Evolutionary conservation across 2,113 vertebrate genomes (phyloP), one percentile per base, ranked within the genome.

Genomic region (Pandion haliaetus): DNA sequence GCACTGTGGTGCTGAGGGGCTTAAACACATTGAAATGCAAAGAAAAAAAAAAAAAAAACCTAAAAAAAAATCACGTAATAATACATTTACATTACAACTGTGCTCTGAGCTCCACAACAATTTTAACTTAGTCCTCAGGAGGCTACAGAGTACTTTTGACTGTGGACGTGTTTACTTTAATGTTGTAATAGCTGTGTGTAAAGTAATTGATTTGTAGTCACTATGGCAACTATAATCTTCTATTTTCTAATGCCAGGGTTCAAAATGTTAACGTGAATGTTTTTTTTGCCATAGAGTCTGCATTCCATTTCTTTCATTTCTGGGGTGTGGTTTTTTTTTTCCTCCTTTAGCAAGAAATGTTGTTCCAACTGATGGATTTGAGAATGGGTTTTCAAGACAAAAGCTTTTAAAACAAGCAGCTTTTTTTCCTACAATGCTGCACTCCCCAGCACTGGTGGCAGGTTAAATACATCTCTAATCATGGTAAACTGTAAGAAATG

Each of bases 141-240:
- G 82, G 54, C 90, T 61, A 50, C 17, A 26, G 52, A 78, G 59
- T 82, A 86, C 82, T 90, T 95, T 86, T 78, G 71, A 82, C 58
- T 61, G 36, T 69, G 82, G 71, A 78, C 6, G 5, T 78, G 81
- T 95, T 95, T 92, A 77, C 90, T 86, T 89, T 92, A 93, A 93
- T 90, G 82, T 93, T 90, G 77, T 90, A 93, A 89, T 86, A 92
- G 76, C 77, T 72, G 58, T 78, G 82, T 72, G 54, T 86, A 72
- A 95, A 93, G 36, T 86, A 86, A 90, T 86, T 92, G 81, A 92
- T 89, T 78, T 78, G 77, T 57, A 86, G 90, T 95, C 5, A 7
- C 81, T 82, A 82, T 95, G 49, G 94, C 40, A 95, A 93, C 94
- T 66, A 62, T 82, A 90, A 78, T 59, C 34, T 66, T 32, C 21